Evolutionary conservation across 2,113 vertebrate species (phyloP), one percentile per base, ranked within the genome.

Genomic region (Ariopsis seemanni): DNA sequence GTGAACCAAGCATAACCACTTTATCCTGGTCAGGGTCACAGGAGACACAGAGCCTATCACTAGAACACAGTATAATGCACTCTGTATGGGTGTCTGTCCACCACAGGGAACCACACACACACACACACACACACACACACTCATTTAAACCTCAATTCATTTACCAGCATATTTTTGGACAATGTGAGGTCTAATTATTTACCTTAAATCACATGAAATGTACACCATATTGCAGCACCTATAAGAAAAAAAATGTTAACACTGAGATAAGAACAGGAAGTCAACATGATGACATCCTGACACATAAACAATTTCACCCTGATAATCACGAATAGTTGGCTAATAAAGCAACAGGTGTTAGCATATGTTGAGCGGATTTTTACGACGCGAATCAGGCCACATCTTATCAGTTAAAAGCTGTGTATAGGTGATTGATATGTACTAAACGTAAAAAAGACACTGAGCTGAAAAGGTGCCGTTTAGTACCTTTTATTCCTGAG

Each of bases 341-440:
- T 78, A 63, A 86, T 67, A 42, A 12, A 86, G 62, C 34, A 17
- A 67, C n/a, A 67, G 57, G 71, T 62, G 84, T 85, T 62, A 50
- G 42, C 22, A 77, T 74, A 77, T 15, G 27, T 18, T 48, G 15
- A 50, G 30, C 14, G 1, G n/a, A 22, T 17, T 58, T 72, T 34
- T 58, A 74, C 52, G 48, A 65, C 25, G 27, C n/a, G 14, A 71
- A 81, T 81, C 50, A 84, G 22, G 71, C 30, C 27, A 27, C 22
- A 12, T 58, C 42, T 53, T 75, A 87, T 77, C 80, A 52, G 34
- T 65, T 82, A 62, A 34, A 3, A 42, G 34, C 25, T 12, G n/a
- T n/a, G 22, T 11, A n/a, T 9, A 60, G 57, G 12, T 20, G 15
- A 48, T 72, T 42, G 20, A 42, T 42, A 72, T 17, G 48, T 42